phyloP scores from a whole-genome alignment of 2,797 vertebrate species.

The Bradypus variegatus region DNA sequence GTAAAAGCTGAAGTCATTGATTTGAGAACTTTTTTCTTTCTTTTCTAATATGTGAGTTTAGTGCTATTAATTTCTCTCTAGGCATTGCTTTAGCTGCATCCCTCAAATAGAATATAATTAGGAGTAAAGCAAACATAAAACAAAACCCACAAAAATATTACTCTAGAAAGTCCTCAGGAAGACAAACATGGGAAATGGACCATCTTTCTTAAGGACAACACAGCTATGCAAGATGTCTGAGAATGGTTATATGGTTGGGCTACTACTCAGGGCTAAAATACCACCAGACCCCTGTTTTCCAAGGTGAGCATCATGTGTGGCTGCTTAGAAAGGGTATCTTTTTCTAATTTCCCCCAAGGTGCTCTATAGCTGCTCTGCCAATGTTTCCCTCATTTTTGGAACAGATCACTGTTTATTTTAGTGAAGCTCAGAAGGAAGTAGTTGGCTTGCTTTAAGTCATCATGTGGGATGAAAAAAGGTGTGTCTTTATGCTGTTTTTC shows the following conservation, averaged over 20 bases:
- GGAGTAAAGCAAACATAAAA: constrained; percentile 1
- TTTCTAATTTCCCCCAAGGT: not conserved
- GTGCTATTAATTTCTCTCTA: not conserved
- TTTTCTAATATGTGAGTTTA: not conserved
- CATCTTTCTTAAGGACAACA: not conserved
- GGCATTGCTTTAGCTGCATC: not conserved
- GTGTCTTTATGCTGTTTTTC: not conserved
- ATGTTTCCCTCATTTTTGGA: not conserved
- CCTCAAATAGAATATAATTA: not conserved
- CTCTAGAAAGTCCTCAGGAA: not conserved
- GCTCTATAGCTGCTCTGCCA: not conserved
- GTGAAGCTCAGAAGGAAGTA: not conserved
- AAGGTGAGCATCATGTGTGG: not conserved
- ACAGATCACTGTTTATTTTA: not conserved
- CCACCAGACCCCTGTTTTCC: not conserved
- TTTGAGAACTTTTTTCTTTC: not conserved
- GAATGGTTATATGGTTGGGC: not conserved
- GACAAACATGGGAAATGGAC: not conserved
- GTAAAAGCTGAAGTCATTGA: not conserved
- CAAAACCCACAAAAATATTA: not conserved
- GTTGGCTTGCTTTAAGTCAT: not conserved
- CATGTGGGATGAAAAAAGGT: not conserved
- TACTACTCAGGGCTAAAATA: not conserved
- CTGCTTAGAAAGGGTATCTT: not conserved
- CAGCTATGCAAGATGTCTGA: not conserved